Evolutionary conservation across 2,797 vertebrate genomes (phyloP), one percentile per base, ranked within the genome.

Genomic region (Rhynchotus rufescens): DNA sequence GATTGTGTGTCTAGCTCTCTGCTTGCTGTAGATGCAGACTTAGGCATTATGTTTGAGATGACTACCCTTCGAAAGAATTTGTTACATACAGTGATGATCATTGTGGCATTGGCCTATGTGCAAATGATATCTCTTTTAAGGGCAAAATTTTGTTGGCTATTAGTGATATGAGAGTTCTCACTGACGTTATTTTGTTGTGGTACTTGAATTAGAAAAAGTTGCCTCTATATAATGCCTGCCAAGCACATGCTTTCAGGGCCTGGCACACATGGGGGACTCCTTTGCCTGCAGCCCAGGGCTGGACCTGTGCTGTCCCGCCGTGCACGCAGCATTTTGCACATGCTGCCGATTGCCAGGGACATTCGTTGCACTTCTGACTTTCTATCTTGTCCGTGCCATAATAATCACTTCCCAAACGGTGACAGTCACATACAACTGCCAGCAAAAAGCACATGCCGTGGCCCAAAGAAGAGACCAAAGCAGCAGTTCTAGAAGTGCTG

Each of bases 401-500:
- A 65, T 42, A 75, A 82, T 66, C 47, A 32, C 64, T 75, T 91
- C 71, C 32, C 68, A 62, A 71, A 71, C 0, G 2, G 72, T 68
- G 59, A 62, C 78, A 21, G 45, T 66, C 40, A 15, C 1, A 2
- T 71, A 40, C 67, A 61, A 4, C 36, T 65, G 72, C 45, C 45
- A 36, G 17, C 64, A 8, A 0, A 0, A 15, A 72, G 54, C 75
- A 25, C n/a, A 3, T 2, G 15, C 30, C 30, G 1, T 32, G 52
- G 80, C 67, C 52, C 36, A 36, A 56, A 64, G 57, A 67, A 42
- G 62, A 78, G 42, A 64, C 68, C 71, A 36, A 67, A 83, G 69
- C 36, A 57, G 68, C 57, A 51, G 42, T 44, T 80, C 34, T 44
- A 16, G 3, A 49, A 21, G 51, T 30, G 44, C 54, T 74, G 25